Evolutionary conservation across 2,888 invertebrate genomes (phyloP).

Genomic region (Copidosoma aretas): DNA sequence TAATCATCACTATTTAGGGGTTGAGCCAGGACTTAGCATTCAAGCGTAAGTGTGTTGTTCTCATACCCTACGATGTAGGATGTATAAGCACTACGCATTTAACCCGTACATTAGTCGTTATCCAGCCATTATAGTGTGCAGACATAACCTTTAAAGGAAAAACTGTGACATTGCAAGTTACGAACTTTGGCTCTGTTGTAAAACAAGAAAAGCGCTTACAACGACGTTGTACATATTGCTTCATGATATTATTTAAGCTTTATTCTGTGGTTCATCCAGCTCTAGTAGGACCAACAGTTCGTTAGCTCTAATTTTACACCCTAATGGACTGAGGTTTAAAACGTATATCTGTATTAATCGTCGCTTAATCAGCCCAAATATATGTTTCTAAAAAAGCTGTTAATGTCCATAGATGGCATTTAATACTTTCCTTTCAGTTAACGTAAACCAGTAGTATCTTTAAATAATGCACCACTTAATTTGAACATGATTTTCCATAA

Average conservation of each 20-base stretch:
- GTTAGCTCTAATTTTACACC: not conserved
- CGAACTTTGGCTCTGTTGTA: too few relatives aligned
- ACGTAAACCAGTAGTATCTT: not conserved
- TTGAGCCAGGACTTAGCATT: not conserved
- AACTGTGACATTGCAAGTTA: not conserved
- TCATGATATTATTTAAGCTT: not conserved
- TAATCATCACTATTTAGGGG: not conserved
- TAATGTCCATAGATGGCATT: not conserved
- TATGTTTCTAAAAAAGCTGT: not conserved
- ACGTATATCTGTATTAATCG: not conserved
- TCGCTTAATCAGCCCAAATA: not conserved
- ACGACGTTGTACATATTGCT: not conserved
- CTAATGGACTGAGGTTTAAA: not conserved
- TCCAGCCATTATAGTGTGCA: not conserved
- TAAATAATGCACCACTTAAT: not conserved
- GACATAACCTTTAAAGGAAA: not conserved
- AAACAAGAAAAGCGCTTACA: too few relatives aligned
- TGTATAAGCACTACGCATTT: not conserved
- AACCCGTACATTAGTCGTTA: not conserved
- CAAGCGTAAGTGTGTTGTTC: not conserved
- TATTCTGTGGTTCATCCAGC: not conserved
- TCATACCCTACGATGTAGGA: too few relatives aligned
- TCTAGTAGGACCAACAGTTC: not conserved
- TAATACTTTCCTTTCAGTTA: not conserved
- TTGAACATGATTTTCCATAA: not conserved